These are phyloP conservation scores for Mesaphorura yosii DNA, from an alignment of 1,140 invertebrate genomes.

Conservation along the genomic window DNA sequence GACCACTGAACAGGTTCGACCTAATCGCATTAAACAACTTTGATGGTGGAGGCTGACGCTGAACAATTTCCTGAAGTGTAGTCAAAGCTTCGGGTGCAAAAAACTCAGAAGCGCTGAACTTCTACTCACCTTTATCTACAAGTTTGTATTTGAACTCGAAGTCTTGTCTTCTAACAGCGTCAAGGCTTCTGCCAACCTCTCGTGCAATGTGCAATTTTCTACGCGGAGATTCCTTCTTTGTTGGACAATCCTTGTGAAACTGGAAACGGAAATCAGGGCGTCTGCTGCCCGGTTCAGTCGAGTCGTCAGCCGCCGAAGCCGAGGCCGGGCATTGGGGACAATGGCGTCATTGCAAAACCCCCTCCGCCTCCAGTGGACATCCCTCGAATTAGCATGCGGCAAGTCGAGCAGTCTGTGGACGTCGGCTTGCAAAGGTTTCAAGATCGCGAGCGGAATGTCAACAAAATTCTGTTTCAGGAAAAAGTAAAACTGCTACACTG, in stretches of 20 bases:
- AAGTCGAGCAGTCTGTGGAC: slow-evolving; percentile 33
- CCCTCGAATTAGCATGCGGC: slow-evolving; percentile 33
- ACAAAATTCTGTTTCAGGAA: slow-evolving; percentile 31
- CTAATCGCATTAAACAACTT: too few species aligned
- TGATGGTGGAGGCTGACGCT: too few species aligned
- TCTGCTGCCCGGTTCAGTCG: slow-evolving; percentile 36
- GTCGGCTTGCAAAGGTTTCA: slow-evolving; percentile 15
- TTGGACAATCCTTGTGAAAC: slow-evolving; percentile 38
- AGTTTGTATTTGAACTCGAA: too few species aligned
- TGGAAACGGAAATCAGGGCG: slow-evolving; percentile 35
- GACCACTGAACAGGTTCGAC: slow-evolving; percentile 23
- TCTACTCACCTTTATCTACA: too few species aligned
- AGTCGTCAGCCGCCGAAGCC: background rate
- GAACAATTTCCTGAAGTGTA: too few species aligned
- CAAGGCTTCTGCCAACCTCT: slow-evolving; percentile 37
- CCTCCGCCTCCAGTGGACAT: slow-evolving; percentile 35
- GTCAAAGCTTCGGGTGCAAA: too few species aligned
- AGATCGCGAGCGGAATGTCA: slow-evolving; percentile 30
- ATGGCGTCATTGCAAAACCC: slow-evolving; percentile 35
- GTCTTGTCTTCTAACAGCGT: slow-evolving; percentile 15
- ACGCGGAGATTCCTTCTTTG: slow-evolving; percentile 39
- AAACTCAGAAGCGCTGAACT: too few species aligned
- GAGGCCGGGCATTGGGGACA: slow-evolving; percentile 17
- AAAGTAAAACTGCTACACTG: slow-evolving; percentile 7
- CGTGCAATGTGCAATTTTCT: slow-evolving; percentile 39